Evolutionary conservation across 2,113 vertebrate genomes (phyloP), one percentile per base, ranked within the genome.

Genomic region (Oryzias javanicus): DNA sequence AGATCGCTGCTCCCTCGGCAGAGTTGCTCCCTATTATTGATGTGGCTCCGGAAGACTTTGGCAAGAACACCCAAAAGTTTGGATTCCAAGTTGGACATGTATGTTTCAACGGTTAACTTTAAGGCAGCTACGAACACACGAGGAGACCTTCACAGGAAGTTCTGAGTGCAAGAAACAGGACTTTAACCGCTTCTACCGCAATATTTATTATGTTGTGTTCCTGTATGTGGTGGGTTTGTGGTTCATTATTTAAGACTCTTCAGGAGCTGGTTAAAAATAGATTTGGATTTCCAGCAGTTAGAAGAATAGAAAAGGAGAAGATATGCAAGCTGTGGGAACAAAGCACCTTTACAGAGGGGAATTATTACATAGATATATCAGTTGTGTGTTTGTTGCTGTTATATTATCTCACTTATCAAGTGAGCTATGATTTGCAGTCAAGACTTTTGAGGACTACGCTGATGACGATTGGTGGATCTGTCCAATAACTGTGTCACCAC

Each of bases 41-140:
- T 0, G 84, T 97, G 49, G 92, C 94, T 0, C 76, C 93, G 0
- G 15, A 55, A 3, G 95, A 97, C 83, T 95, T 97, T 14, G 95
- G 96, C 41, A 89, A 82, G 45, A 76, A 64, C 70, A 93, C 90
- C 83, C 95, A 98, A 77, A 98, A 98, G 83, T 98, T 96, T 42
- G 96, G 95, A 55, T 98, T 98, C 77, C 86, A 96, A 76, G 86
- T 97, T 20, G 96, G 96, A 42, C 92, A 88, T 0, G 93, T 98
- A 8, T 98, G 96, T 86, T 98, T 97, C 74, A 88, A 73, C 42
- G 91, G 94, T 76, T 95, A 93, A 92, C 51, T 13, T 41, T 54
- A 46, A 44, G 46, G 44, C 67, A 5, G 4, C n/a, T 35, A 63
- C 29, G 63, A 60, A 25, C 44, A 67, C n/a, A 55, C 14, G 55